phyloP scores from a whole-genome alignment of 2,797 vertebrate species.

The Rhinogobio ventralis region DNA sequence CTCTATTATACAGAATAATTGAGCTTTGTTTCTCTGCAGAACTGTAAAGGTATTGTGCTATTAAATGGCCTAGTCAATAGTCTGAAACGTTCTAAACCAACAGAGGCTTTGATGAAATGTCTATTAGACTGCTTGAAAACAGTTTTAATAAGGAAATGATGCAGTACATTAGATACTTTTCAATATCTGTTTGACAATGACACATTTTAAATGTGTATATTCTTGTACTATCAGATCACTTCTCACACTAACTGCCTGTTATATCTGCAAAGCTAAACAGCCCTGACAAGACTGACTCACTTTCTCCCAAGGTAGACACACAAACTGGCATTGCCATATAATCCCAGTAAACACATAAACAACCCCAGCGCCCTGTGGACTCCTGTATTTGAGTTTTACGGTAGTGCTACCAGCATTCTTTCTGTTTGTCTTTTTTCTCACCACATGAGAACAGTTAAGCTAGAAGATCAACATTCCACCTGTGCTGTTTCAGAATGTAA shows the following conservation, averaged over 20 bases:
- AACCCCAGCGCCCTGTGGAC: neutral
- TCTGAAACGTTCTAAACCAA: slow-evolving; percentile 18
- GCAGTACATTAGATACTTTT: neutral
- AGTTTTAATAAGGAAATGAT: neutral
- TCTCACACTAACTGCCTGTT: neutral
- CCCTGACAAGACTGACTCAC: neutral
- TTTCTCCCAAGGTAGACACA: slow-evolving; percentile 14
- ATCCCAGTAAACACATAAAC: slow-evolving; percentile 34
- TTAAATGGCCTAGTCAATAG: slow-evolving; percentile 1
- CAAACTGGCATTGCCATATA: slow-evolving; percentile 11
- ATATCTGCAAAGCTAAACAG: neutral
- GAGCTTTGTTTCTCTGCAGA: neutral
- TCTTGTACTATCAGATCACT: neutral
- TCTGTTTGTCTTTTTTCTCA: neutral
- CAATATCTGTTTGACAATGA: neutral
- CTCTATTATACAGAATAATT: neutral
- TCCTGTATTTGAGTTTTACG: slow-evolving; percentile 28
- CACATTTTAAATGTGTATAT: neutral
- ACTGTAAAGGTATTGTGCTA: neutral
- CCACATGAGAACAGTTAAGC: slow-evolving; percentile 29
- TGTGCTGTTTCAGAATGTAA: slow-evolving; percentile 23
- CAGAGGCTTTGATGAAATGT: slow-evolving; percentile 12
- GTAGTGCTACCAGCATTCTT: slow-evolving; percentile 13
- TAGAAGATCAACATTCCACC: slow-evolving; percentile 36
- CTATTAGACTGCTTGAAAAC: neutral